Evolutionary conservation across 2,797 vertebrate genomes (phyloP).

Genomic region (Danio choprae): DNA sequence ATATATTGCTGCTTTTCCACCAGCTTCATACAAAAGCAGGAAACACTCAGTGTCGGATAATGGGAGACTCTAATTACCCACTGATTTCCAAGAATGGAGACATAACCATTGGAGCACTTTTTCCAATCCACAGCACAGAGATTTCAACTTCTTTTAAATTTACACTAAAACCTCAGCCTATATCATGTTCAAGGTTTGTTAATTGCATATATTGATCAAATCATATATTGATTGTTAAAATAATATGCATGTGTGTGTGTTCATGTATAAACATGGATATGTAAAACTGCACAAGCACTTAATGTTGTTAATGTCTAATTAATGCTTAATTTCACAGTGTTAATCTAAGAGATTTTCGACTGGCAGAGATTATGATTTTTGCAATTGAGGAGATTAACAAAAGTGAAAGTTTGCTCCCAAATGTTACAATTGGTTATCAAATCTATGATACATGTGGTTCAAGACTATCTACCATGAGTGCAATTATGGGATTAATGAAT

Average conservation of each 20-base stretch:
- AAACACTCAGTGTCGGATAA: slow-evolving; percentile 66
- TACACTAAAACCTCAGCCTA: slow-evolving; percentile 68
- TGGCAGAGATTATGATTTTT: slow-evolving; percentile 79
- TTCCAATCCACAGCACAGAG: slow-evolving; percentile 78
- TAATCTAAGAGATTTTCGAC: slow-evolving; percentile 76
- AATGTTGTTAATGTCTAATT: neutral
- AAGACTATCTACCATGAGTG: slow-evolving; percentile 72
- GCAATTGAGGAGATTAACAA: slow-evolving; percentile 79
- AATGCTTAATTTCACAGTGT: slow-evolving; percentile 60
- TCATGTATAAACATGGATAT: too few relatives aligned
- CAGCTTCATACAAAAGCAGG: slow-evolving; percentile 49
- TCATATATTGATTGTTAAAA: too few relatives aligned
- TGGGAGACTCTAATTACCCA: slow-evolving; percentile 70
- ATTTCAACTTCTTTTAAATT: slow-evolving; percentile 68
- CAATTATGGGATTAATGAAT: slow-evolving; percentile 76
- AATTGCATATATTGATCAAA: neutral
- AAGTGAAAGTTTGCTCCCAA: slow-evolving; percentile 70
- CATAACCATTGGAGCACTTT: slow-evolving; percentile 74
- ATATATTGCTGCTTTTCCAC: slow-evolving; percentile 40
- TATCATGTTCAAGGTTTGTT: slow-evolving; percentile 75
- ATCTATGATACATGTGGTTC: slow-evolving; percentile 80
- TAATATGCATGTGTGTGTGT: too few relatives aligned
- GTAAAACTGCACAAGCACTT: too few relatives aligned
- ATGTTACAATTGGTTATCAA: slow-evolving; percentile 75
- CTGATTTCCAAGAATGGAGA: slow-evolving; percentile 74